Evolutionary conservation across 1,140 invertebrate species (phyloP).

Genomic region (Calosoma granatense): DNA sequence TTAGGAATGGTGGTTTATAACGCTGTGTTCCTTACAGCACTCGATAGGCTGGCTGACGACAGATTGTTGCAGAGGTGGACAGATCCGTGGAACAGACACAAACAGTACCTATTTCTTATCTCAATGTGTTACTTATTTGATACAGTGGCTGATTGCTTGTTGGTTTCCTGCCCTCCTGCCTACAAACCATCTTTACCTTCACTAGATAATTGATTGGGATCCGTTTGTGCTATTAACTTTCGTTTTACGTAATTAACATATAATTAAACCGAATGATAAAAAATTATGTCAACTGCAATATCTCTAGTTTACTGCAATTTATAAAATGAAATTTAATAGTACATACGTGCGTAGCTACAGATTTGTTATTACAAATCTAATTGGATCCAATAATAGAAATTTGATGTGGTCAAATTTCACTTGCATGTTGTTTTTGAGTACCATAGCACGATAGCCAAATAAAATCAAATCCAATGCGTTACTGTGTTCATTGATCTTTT

Average conservation of each 20-base stretch:
- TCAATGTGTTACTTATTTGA: conserved; percentile 24
- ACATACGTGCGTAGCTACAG: conserved; percentile 4
- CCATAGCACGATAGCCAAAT: not conserved
- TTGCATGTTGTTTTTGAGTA: conserved; percentile 7
- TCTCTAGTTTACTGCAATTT: too few relatives aligned
- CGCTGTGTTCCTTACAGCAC: conserved; percentile 22
- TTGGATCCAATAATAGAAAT: conserved; percentile 8
- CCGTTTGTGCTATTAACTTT: conserved; percentile 2
- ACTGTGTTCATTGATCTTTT: not conserved
- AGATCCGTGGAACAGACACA: conserved; percentile 15
- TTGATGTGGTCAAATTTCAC: conserved; percentile 9
- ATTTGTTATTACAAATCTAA: conserved; percentile 6
- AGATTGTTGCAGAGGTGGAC: conserved; percentile 14
- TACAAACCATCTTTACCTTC: conserved; percentile 22
- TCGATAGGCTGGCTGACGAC: conserved; percentile 13
- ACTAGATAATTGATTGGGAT: conserved; percentile 25
- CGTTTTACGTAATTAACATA: not conserved
- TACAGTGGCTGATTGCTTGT: conserved; percentile 28
- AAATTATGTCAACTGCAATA: too few relatives aligned
- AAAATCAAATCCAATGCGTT: not conserved
- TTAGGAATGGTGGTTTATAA: conserved; percentile 18
- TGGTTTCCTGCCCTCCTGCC: conserved; percentile 23
- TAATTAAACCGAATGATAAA: not conserved
- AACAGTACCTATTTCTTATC: conserved; percentile 28
- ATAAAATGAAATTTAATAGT: conserved; percentile 3